Evolutionary conservation across 1,140 invertebrate genomes (phyloP), one percentile per base, ranked within the genome.

Genomic region (Samia ricini): DNA sequence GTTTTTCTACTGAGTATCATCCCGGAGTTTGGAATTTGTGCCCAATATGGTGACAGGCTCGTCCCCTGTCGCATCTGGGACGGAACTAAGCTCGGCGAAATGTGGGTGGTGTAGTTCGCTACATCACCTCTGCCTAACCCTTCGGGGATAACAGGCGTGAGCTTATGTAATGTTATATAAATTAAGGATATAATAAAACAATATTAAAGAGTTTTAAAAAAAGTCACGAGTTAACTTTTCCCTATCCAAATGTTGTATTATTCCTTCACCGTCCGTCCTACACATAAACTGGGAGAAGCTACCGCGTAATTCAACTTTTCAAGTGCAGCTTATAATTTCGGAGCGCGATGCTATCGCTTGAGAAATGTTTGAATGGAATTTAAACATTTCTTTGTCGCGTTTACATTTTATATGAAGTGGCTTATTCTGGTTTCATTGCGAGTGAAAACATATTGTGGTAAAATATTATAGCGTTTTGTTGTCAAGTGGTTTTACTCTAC

Each of bases 261-360:
- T 65, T 60, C 23, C 18, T 24, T 61, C 4, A 48, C 23, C 70
- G 49, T 70, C 23, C 70, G 49, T 70, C 68, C 73, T 68, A 75
- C 70, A 72, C 74, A 61, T 33, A 62, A 51, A 58, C 58, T 49
- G 60, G 57, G 66, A 72, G 65, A 72, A 58, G 67, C 71, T 75
- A 67, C 67, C 66, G 60, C 57, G 70, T 72, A 66, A 64, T 66
- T 66, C 65, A 54, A 68, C 58, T 42, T 66, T 70, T 75, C 63
- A 76, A 76, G 73, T 70, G 64, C 64, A 49, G 57, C 72, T 71
- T 74, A 74, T 74, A 71, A 71, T 74, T 74, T 68, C 61, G 64
- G 67, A 56, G 59, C 26, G 60, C 63, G 68, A 70, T 71, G 58
- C 19, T 72, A 72, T 75, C 66, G 61, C 72, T 61, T 68, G 59